Conservation (phyloP, 2,113 vertebrate genomes). For the Melanerpes aurifrons region DNA sequence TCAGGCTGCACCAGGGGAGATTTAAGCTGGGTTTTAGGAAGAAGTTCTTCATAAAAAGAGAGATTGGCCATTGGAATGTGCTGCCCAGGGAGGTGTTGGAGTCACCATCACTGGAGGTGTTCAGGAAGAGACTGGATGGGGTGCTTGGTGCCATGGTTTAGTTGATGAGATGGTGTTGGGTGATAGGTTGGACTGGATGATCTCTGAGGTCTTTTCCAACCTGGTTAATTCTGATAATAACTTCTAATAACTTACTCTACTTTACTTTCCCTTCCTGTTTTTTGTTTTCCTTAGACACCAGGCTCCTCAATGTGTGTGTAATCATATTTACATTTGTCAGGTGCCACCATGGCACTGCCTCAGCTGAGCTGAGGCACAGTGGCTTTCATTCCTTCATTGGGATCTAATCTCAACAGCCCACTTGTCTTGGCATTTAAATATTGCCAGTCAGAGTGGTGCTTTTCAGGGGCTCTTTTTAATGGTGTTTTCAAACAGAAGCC, state of each 20-base stretch:
- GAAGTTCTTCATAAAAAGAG: no score
- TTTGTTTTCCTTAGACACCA: neutral
- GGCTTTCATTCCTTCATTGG: neutral
- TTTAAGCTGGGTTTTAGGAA: no score
- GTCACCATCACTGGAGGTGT: no score
- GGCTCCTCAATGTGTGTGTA: neutral
- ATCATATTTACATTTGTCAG: neutral
- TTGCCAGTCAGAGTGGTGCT: neutral
- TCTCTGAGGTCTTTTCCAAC: no score
- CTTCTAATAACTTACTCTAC: neutral
- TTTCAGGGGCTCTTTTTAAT: neutral
- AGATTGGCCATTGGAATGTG: no score
- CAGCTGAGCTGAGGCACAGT: neutral
- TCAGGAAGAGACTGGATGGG: no score
- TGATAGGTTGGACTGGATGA: no score
- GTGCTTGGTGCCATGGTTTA: no score
- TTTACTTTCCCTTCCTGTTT: neutral
- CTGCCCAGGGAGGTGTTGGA: no score
- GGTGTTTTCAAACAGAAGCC: neutral
- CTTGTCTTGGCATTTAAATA: neutral
- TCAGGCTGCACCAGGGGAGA: no score
- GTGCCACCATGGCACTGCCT: neutral
- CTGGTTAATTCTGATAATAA: no score
- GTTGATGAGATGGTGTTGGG: no score
- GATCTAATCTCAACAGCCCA: neutral